These are phyloP conservation scores for Rhadinocentrus ornatus DNA, from an alignment of 2,797 vertebrate genomes.

Conservation along the genomic window DNA sequence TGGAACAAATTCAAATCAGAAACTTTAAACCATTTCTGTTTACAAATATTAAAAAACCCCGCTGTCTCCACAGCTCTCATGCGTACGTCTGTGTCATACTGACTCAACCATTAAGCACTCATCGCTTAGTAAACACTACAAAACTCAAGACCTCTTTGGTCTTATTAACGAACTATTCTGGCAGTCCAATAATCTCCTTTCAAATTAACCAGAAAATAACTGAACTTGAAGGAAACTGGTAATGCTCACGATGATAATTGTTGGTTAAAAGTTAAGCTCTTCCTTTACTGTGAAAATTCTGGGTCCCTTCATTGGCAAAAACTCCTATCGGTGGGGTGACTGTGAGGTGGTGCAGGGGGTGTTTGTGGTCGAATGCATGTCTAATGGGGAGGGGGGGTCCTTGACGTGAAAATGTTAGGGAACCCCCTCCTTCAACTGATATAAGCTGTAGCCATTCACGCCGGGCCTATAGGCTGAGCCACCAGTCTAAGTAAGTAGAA, in stretches of 20 bases:
- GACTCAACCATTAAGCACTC: not conserved
- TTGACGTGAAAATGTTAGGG: conserved; percentile 71
- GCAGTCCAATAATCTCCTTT: not conserved
- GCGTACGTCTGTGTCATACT: not conserved
- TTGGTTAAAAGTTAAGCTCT: conserved; percentile 13
- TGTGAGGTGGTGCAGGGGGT: conserved; percentile 4
- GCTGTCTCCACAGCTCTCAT: not conserved
- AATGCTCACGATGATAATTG: not conserved
- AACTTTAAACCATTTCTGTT: not conserved
- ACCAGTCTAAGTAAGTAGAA: conserved; percentile 78
- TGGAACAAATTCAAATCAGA: not conserved
- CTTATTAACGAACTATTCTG: not conserved
- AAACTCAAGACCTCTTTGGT: conserved; percentile 1
- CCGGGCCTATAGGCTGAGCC: conserved; percentile 69
- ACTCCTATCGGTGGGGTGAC: conserved; percentile 7
- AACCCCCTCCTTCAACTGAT: conserved; percentile 49
- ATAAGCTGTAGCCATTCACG: conserved; percentile 68
- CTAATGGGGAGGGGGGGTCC: conserved; percentile 62
- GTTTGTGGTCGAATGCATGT: conserved; percentile 72
- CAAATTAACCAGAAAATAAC: not conserved
- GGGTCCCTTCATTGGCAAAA: conserved; percentile 19
- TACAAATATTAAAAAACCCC: not conserved
- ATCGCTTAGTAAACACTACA: not conserved
- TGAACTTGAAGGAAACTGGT: not conserved
- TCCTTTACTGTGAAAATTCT: conserved; percentile 16